Conservation (phyloP, 2,888 invertebrate genomes). For the Agonopterix arenella region DNA sequence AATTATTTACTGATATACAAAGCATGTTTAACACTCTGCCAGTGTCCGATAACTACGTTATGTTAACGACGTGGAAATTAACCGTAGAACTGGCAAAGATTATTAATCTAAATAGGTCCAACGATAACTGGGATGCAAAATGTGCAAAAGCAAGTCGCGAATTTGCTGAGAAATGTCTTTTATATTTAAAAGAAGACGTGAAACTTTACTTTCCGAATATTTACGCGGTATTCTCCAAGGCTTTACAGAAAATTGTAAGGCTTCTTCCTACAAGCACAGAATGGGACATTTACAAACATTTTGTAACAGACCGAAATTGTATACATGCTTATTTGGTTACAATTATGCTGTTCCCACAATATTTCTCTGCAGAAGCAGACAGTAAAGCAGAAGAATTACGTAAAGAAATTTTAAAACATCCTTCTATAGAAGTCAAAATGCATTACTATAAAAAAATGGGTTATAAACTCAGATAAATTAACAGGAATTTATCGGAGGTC, state of each 20-base stretch:
- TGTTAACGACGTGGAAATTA: conserved; percentile 27
- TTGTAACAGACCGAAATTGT: background rate
- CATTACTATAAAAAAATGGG: background rate
- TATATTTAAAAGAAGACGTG: conserved; percentile 1
- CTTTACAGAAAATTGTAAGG: background rate
- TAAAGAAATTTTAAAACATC: background rate
- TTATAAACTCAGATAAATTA: too few species aligned
- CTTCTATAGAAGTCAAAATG: background rate
- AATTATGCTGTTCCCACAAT: background rate
- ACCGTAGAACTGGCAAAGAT: conserved; percentile 17
- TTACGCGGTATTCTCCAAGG: background rate
- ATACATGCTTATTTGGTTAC: background rate
- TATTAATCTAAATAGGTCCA: conserved; percentile 11
- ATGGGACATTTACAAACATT: background rate
- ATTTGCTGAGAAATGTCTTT: background rate
- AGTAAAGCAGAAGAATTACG: background rate
- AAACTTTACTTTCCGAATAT: conserved; percentile 2
- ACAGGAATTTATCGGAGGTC: too few species aligned
- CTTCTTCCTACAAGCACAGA: background rate
- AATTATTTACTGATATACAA: conserved; percentile 17
- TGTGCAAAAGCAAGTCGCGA: background rate
- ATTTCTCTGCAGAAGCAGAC: background rate
- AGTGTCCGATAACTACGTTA: conserved; percentile 21
- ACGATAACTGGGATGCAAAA: background rate
- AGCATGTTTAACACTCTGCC: conserved; percentile 20